phyloP scores from a whole-genome alignment of 1,140 invertebrate genomes.

The Drosophila micromelanica region DNA sequence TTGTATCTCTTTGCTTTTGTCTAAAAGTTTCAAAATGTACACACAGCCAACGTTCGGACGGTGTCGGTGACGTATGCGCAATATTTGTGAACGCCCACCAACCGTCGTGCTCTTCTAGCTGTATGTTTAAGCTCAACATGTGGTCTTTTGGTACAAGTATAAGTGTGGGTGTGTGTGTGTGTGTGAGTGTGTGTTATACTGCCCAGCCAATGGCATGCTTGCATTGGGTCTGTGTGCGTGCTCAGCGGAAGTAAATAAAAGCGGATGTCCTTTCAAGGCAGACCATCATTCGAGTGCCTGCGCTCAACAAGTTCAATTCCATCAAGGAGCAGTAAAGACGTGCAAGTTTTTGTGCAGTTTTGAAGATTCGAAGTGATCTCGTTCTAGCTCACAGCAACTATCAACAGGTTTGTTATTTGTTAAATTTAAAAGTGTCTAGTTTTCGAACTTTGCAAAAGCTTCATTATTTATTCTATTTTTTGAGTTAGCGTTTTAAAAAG shows the following conservation, averaged over 20 bases:
- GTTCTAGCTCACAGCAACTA: background rate
- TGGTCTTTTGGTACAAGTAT: conserved; percentile 40
- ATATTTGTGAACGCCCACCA: conserved; percentile 77
- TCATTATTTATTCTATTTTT: no score
- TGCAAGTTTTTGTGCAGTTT: background rate
- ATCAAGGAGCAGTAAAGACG: conserved; percentile 31
- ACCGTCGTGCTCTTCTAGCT: conserved; percentile 19
- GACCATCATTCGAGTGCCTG: conserved; percentile 75
- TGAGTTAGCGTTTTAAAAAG: no score
- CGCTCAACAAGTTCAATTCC: conserved; percentile 72
- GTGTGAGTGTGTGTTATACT: background rate
- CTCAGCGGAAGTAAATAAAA: conserved; percentile 77
- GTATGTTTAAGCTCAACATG: conserved; percentile 66
- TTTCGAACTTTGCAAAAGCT: no score
- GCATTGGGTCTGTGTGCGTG: conserved; percentile 40
- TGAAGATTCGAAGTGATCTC: conserved; percentile 10
- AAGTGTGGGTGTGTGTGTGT: conserved; percentile 21
- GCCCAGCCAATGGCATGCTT: conserved; percentile 59
- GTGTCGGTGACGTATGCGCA: conserved; percentile 65
- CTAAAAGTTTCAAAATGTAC: conserved; percentile 50
- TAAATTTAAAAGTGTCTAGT: no score
- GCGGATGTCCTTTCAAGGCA: conserved; percentile 68
- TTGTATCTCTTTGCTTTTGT: conserved; percentile 19
- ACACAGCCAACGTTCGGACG: conserved; percentile 39
- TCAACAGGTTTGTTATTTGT: background rate